Percentiles rank a stretch among this genome's conserved stretches.
Conservation (phyloP, 2,113 vertebrate genomes). For the Chrysemys picta region DNA sequence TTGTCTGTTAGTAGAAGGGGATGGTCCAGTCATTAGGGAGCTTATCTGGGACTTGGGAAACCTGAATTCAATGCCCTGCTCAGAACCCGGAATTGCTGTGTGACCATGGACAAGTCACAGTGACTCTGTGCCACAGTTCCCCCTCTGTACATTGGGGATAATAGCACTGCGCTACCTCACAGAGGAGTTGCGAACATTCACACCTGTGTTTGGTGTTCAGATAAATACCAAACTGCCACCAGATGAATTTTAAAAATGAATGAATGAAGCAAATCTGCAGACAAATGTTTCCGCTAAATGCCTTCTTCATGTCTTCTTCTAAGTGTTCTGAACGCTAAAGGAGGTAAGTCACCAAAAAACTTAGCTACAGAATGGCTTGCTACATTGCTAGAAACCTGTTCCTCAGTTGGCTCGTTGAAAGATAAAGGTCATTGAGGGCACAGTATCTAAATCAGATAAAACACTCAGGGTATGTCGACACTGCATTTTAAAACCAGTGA, state of each 20-base stretch:
- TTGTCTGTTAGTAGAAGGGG: neutral
- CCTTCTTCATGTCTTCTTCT: neutral
- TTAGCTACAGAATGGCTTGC: neutral
- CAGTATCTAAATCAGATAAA: neutral
- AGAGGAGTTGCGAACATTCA: neutral
- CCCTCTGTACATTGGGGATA: neutral
- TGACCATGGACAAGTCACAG: neutral
- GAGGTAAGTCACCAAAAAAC: neutral
- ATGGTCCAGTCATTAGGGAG: fast-evolving
- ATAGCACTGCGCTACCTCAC: neutral
- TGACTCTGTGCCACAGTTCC: neutral
- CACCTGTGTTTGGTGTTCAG: neutral
- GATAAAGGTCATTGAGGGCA: neutral
- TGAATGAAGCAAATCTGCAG: neutral
- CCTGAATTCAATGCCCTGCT: fast-evolving
- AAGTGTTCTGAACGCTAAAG: neutral
- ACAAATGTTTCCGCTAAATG: neutral
- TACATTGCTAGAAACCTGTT: neutral
- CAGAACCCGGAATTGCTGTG: neutral
- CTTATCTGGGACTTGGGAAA: neutral
- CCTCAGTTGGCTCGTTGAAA: neutral
- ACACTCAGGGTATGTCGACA: neutral
- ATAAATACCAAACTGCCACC: neutral
- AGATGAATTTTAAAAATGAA: neutral
- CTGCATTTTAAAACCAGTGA: neutral